Conservation (phyloP, 30 jellyfish, hydroid and myxozoan species). For the Hydra vulgaris region DNA sequence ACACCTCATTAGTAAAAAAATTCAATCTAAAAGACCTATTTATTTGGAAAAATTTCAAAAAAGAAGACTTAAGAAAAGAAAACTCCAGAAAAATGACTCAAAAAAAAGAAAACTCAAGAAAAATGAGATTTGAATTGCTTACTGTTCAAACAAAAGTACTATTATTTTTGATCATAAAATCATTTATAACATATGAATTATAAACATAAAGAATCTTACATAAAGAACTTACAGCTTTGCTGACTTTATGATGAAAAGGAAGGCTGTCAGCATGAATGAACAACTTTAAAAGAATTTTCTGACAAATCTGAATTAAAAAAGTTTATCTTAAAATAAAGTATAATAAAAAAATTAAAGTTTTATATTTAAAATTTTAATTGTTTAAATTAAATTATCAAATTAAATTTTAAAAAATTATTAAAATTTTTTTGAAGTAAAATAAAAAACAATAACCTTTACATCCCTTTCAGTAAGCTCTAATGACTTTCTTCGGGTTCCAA, state of each 20-base stretch:
- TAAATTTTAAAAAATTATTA: neutral
- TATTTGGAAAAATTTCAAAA: too few relatives aligned
- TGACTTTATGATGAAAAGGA: constrained; percentile 94
- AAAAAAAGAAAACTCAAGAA: too few relatives aligned
- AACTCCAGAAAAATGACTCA: too few relatives aligned
- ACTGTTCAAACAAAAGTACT: too few relatives aligned
- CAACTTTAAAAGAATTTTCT: constrained; percentile 58
- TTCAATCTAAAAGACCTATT: too few relatives aligned
- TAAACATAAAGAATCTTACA: too few relatives aligned
- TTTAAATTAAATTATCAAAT: neutral
- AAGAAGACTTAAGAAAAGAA: too few relatives aligned
- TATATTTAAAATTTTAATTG: neutral
- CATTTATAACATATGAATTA: too few relatives aligned
- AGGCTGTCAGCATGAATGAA: constrained; percentile 82
- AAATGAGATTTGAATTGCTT: too few relatives aligned
- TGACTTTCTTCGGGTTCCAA: constrained; percentile 27
- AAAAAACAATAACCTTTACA: neutral
- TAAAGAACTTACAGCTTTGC: constrained; percentile 98
- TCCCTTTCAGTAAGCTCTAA: constrained; percentile 13
- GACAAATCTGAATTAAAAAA: constrained; percentile 47
- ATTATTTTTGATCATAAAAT: too few relatives aligned
- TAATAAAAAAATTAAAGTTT: neutral
- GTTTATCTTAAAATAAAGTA: neutral
- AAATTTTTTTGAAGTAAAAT: neutral
- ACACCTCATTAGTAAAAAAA: too few relatives aligned